These are phyloP conservation scores for Scaptomyza parva DNA, from an alignment of 2,888 invertebrate genomes.

Conservation along the genomic window DNA sequence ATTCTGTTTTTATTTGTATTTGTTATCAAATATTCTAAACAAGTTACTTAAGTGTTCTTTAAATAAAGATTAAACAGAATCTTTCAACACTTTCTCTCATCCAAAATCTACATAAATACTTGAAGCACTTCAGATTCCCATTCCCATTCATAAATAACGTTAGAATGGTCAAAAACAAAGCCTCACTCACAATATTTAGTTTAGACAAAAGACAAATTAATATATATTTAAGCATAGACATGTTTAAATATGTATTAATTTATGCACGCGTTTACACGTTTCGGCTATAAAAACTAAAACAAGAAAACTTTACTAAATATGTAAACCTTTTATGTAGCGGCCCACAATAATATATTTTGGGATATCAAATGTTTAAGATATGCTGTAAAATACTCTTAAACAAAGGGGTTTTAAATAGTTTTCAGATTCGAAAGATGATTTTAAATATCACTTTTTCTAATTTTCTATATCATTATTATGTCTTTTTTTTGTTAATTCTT, in stretches of 20 bases:
- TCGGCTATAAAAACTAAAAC: conserved; percentile 44
- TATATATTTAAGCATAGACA: conserved; percentile 18
- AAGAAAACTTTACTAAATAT: conserved; percentile 5
- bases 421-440: background rate
- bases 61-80: background rate
- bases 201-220: conserved; percentile 29
- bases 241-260: conserved; percentile 48
- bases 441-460: too few species aligned
- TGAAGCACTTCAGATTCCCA: background rate
- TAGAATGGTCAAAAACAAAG: conserved; percentile 30
- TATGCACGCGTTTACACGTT: conserved; percentile 57
- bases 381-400: conserved; percentile 7
- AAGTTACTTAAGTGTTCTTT: background rate
- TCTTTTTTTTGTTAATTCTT: background rate
- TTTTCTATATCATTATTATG: too few species aligned
- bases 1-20: background rate
- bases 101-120: conserved; percentile 2
- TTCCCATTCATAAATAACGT: conserved; percentile 38
- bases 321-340: conserved; percentile 29
- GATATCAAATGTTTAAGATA: background rate
- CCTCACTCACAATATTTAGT: conserved; percentile 29
- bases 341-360: conserved; percentile 19
- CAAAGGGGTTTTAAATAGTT: background rate
- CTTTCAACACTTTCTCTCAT: conserved; percentile 27
- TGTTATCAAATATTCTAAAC: background rate